Percentiles rank a stretch among this genome's conserved stretches.
Conservation (phyloP, 2,113 vertebrate genomes). For the Cranoglanis bouderius region DNA sequence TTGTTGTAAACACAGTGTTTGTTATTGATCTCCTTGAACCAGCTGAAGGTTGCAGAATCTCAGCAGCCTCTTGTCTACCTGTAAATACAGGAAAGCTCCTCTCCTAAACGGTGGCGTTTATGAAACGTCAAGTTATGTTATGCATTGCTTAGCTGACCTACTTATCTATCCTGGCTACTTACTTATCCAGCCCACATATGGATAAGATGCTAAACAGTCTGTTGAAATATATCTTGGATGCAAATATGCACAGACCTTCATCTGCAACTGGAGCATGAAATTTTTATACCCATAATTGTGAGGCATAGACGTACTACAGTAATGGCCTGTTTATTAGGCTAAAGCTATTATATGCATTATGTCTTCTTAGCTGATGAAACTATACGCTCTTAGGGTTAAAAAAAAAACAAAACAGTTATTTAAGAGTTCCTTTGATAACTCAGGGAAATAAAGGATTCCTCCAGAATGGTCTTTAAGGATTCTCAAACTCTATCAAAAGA, state of each 20-base stretch:
- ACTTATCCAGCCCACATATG: neutral
- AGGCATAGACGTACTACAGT: neutral
- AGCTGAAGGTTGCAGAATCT: conserved; percentile 3
- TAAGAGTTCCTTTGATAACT: neutral
- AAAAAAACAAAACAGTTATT: no score
- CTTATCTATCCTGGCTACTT: conserved; percentile 14
- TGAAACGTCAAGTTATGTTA: neutral
- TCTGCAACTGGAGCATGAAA: neutral
- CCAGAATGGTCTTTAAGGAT: neutral
- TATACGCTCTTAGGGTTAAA: neutral
- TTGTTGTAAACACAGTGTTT: neutral
- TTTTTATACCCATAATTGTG: neutral
- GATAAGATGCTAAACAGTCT: neutral
- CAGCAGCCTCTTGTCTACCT: neutral
- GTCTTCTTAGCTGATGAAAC: neutral
- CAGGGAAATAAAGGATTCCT: neutral
- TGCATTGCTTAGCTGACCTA: conserved; percentile 18
- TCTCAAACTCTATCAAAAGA: neutral
- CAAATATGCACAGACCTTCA: neutral
- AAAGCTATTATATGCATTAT: neutral
- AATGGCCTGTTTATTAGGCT: neutral
- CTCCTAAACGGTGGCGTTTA: neutral
- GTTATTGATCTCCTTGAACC: neutral
- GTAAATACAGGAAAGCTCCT: neutral
- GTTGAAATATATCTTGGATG: neutral